Evolutionary conservation across 1,140 invertebrate species (phyloP), one percentile per base, ranked within the genome.

Genomic region (Spodoptera frugiperda): DNA sequence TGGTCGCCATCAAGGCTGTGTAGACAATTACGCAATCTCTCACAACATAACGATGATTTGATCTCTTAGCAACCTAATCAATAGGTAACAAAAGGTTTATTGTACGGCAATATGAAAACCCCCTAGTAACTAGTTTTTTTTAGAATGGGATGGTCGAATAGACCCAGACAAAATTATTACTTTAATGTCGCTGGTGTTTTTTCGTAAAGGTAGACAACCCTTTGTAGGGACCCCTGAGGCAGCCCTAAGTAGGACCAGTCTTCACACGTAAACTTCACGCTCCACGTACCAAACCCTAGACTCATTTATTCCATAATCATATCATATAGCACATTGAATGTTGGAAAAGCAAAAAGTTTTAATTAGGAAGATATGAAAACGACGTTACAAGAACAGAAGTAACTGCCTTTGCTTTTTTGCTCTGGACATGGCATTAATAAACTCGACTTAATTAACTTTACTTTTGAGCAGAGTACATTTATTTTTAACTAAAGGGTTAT

Each of bases 261-360:
- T 21, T 67, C 30, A 76, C 71, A 71, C 65, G 44, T 77, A 77
- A 76, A 76, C 71, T 82, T 80, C 72, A 82, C 78, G 81, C 51
- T 79, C 68, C 49, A 49, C 57, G 48, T 48, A 77, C 46, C 39
- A 61, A 57, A 54, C 72, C 51, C 48, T 75, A 53, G 55, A 49
- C 53, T 68, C 54, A 55, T 75, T 75, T 53, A 75, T 75, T 63
- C 57, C 59, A 72, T 39, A 33, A 65, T 49, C 46, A 61, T 59
- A 76, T 72, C 70, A 76, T 77, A 77, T 68, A 67, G 70, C 71
- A 77, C 75, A 33, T 53, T 48, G 51, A 12, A 78, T 57, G 68
- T 25, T 70, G 51, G 21, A 54, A 48, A 48, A 30, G 46, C 71
- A 74, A 55, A 71, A 71, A 71, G 51, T 54, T 55, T 71, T 71